A percentile compares a stretch with the other conserved stretches of the same genome.
Conservation (phyloP, 2,888 invertebrate genomes). For the Orthosia gothica region DNA sequence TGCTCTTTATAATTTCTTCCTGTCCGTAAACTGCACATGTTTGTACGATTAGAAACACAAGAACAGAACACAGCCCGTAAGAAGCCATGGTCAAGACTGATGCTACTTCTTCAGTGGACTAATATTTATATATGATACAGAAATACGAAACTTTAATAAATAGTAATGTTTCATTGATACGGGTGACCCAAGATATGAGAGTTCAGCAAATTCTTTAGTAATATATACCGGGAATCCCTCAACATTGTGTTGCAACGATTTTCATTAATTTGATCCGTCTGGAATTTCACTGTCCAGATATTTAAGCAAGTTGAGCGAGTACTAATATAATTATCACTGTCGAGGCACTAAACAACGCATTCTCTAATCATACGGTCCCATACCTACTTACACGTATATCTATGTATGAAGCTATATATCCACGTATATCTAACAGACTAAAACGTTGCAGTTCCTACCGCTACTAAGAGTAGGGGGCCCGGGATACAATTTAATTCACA, state of each 20-base stretch:
- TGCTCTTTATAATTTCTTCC: conserved; percentile 71
- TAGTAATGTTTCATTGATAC: conserved; percentile 31
- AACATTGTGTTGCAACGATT: conserved; percentile 4
- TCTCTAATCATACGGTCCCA: neutral
- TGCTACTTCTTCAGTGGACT: neutral
- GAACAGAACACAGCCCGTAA: neutral
- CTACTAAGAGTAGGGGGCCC: too few relatives aligned
- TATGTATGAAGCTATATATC: too few relatives aligned
- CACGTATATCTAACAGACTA: too few relatives aligned
- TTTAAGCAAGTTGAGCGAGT: neutral
- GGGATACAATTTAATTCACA: too few relatives aligned
- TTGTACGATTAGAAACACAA: conserved; percentile 20
- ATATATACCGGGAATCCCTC: conserved; percentile 40
- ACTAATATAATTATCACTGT: neutral
- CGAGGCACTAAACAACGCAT: neutral
- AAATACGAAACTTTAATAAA: conserved; percentile 31
- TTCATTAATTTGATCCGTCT: conserved; percentile 12
- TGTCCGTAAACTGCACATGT: conserved; percentile 41
- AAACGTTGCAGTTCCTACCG: too few relatives aligned
- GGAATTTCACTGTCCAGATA: neutral
- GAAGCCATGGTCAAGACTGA: conserved; percentile 47
- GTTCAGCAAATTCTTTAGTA: conserved; percentile 44
- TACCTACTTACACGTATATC: too few relatives aligned
- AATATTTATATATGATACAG: conserved; percentile 13
- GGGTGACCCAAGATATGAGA: conserved; percentile 48